Evolutionary conservation across 2,797 vertebrate species (phyloP), one percentile per base, ranked within the genome.

Genomic region (Scyliorhinus canicula): DNA sequence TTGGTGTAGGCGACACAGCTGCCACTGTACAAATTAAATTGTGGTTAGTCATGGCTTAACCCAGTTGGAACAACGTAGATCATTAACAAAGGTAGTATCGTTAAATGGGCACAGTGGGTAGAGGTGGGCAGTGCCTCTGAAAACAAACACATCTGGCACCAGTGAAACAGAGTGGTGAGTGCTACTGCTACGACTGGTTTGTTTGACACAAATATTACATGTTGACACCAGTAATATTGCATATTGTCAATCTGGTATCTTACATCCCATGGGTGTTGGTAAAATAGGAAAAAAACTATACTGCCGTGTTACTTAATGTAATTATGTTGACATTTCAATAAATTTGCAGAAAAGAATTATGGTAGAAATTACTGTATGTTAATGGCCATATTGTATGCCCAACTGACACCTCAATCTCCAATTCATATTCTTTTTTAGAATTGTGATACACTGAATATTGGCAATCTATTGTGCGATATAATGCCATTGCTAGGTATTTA

Each of bases 141-240:
- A 94, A 94, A 94, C 67, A 94, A 50, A 52, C 93, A 71, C 93
- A 94, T 94, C 93, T 94, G 93, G 93, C 93, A 94, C 28, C 93
- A 94, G 47, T n/a, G 63, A 94, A 94, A 55, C 47, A 74, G 44
- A 74, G 52, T 74, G 93, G 69, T 12, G 50, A 69, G 47, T 5
- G 19, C 65, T 74, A 94, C 93, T 55, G 93, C 93, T 94, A 94
- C 31, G 67, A 31, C 93, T 94, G 93, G 93, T 74, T 74, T 94
- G 93, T 52, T 74, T n/a, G 93, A 94, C 93, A 94, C 93, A 94
- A 74, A 74, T 94, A 74, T 55, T 74, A 52, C 93, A 94, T 94
- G 93, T 94, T 94, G 93, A 52, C 93, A 94, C 1, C 65, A 94
- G 93, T 74, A 35, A 71, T 35, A 94, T 74, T 94, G 93, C 67